Conservation (phyloP, 2,888 invertebrate genomes). For the Drosophila leonis region DNA sequence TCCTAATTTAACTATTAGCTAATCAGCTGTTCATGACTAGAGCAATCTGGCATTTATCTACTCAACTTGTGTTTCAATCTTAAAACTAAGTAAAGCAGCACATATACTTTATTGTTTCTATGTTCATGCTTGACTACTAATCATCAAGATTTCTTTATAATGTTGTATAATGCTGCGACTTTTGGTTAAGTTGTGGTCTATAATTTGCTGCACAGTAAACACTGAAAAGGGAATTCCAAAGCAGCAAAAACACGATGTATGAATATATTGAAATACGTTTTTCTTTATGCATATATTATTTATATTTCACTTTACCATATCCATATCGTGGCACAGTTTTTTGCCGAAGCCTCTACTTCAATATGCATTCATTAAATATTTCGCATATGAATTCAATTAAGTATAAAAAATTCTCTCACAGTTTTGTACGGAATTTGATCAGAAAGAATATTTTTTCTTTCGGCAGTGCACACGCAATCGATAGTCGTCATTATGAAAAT, state of each 20-base stretch:
- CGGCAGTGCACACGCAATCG: background rate
- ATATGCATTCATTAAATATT: constrained; percentile 4
- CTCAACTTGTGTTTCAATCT: background rate
- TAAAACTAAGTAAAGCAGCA: background rate
- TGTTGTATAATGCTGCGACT: background rate
- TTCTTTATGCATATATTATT: background rate
- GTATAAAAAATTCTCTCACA: background rate
- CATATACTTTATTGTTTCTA: background rate
- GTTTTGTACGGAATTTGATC: background rate
- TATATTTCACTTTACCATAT: background rate
- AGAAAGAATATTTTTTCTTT: constrained; percentile 8
- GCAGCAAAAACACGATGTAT: background rate
- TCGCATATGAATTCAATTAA: constrained; percentile 1
- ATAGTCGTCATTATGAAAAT: constrained; percentile 4
- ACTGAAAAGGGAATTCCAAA: background rate
- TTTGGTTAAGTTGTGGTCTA: background rate
- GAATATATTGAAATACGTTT: background rate
- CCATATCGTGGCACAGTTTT: background rate
- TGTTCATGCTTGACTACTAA: too few species aligned
- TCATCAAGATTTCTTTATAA: too few species aligned
- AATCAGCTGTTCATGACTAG: too few species aligned
- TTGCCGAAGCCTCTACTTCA: background rate
- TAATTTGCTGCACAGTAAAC: too few species aligned
- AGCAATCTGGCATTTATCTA: too few species aligned
- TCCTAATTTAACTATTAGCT: too few species aligned